These are phyloP conservation scores for Sturnira hondurensis DNA, from an alignment of 2,113 vertebrate genomes.

Conservation along the genomic window DNA sequence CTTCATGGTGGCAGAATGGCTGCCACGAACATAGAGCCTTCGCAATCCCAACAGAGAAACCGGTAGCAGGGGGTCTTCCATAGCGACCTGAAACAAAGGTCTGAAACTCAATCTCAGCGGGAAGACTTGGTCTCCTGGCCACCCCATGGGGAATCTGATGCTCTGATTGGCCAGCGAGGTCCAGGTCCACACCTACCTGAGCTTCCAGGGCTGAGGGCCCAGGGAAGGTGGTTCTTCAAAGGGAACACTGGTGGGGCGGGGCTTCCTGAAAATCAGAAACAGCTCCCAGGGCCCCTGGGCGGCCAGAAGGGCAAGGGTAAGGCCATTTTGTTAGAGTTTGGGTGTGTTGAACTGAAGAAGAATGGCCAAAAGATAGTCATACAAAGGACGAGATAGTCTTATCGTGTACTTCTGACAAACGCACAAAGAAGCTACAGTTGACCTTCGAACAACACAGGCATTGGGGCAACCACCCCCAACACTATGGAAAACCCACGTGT, in stretches of 20 bases:
- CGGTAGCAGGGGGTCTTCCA: background rate
- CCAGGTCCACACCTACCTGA: background rate
- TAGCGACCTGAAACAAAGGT: background rate
- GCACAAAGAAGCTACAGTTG: background rate
- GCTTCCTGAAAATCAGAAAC: background rate
- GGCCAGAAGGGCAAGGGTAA: background rate
- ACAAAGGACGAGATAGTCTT: background rate
- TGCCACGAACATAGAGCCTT: background rate
- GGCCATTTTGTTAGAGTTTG: background rate
- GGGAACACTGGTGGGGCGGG: background rate
- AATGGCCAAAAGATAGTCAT: background rate
- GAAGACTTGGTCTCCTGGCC: background rate
- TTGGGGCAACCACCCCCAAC: background rate
- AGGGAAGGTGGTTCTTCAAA: background rate
- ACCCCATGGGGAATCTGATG: background rate
- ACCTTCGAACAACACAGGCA: background rate
- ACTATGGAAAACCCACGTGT: background rate
- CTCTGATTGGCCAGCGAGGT: background rate
- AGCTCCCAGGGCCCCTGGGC: background rate
- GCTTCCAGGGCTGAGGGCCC: background rate
- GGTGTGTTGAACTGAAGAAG: background rate
- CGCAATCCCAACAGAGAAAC: background rate
- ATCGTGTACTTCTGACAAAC: background rate
- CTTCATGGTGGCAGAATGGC: background rate
- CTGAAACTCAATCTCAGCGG: background rate